Percentiles rank a stretch among this genome's conserved stretches.
Evolutionary conservation across 2,888 invertebrate genomes (phyloP).

Genomic region (Gastracanthus pulcherrimus): DNA sequence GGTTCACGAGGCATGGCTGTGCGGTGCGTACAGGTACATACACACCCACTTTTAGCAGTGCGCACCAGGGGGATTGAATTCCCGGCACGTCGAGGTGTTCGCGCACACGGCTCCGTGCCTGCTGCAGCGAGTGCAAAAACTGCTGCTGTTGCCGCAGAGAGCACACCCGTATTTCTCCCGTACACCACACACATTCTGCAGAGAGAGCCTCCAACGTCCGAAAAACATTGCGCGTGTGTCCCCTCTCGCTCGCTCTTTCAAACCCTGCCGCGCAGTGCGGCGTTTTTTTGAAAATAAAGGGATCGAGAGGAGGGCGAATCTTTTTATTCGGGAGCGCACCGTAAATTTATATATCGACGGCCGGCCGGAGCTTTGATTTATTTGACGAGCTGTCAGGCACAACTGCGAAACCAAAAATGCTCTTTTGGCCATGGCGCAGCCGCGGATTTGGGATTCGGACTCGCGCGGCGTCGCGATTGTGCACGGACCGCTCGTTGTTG

Average conservation of each 20-base stretch:
- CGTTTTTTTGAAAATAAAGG: not conserved
- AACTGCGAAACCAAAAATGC: conserved; percentile 43
- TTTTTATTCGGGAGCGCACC: conserved; percentile 26
- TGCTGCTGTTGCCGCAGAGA: not conserved
- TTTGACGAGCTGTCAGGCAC: conserved; percentile 42
- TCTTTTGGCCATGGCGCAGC: conserved; percentile 7
- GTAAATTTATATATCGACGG: conserved; percentile 39
- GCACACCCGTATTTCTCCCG: conserved; percentile 17
- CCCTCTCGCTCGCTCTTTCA: not conserved
- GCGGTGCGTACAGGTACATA: conserved; percentile 56
- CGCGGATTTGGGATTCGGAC: not conserved
- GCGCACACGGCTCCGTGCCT: not conserved
- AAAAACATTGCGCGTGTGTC: conserved; percentile 45
- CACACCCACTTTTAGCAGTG: too few species aligned
- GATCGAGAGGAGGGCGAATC: not conserved
- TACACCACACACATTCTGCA: not conserved
- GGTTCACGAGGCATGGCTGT: conserved; percentile 77
- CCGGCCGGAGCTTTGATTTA: conserved; percentile 45
- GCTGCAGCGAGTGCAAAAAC: not conserved
- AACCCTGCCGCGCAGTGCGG: too few species aligned
- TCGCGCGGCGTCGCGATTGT: not conserved
- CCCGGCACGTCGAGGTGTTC: not conserved
- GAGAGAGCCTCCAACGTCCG: conserved; percentile 44
- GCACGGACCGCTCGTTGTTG: too few species aligned
- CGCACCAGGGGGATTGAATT: conserved; percentile 31